Conservation (phyloP, 2,113 vertebrate genomes). For the Oxygymnocypris stewartii region DNA sequence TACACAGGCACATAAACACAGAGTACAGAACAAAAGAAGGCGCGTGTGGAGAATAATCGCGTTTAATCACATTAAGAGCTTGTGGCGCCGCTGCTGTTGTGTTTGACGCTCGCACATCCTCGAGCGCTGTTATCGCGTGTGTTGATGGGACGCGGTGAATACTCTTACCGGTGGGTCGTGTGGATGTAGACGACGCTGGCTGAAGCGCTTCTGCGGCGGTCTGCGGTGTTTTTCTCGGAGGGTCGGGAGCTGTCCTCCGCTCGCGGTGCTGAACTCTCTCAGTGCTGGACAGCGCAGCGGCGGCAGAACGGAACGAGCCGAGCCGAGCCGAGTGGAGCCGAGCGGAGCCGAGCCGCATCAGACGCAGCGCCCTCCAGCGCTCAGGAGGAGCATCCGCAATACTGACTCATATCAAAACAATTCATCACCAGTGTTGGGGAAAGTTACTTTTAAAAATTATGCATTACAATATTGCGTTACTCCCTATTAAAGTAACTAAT, state of each 20-base stretch:
- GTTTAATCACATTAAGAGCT: conserved; percentile 36
- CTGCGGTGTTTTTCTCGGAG: conserved; percentile 7
- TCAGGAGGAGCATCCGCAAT: not conserved
- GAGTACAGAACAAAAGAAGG: conserved; percentile 41
- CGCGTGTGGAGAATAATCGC: not conserved
- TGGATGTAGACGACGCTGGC: not conserved
- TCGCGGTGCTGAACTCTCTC: conserved; percentile 48
- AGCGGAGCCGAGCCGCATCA: not conserved
- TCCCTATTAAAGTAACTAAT: too few relatives aligned
- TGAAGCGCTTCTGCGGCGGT: conserved; percentile 17
- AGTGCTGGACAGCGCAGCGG: conserved; percentile 51
- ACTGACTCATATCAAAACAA: not conserved
- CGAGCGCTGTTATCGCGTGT: not conserved
- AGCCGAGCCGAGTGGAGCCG: not conserved
- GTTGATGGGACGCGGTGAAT: not conserved
- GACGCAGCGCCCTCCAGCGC: not conserved
- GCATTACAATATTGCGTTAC: too few relatives aligned
- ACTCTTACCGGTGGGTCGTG: conserved; percentile 4
- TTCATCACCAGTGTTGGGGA: too few relatives aligned
- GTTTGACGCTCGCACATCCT: not conserved
- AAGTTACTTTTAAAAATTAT: too few relatives aligned
- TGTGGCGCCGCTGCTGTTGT: not conserved
- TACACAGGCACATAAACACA: not conserved
- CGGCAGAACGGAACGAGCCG: not conserved
- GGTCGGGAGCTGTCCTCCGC: conserved; percentile 36